Evolutionary conservation across 2,113 vertebrate species (phyloP).

Genomic region (Orthonyx spaldingii): DNA sequence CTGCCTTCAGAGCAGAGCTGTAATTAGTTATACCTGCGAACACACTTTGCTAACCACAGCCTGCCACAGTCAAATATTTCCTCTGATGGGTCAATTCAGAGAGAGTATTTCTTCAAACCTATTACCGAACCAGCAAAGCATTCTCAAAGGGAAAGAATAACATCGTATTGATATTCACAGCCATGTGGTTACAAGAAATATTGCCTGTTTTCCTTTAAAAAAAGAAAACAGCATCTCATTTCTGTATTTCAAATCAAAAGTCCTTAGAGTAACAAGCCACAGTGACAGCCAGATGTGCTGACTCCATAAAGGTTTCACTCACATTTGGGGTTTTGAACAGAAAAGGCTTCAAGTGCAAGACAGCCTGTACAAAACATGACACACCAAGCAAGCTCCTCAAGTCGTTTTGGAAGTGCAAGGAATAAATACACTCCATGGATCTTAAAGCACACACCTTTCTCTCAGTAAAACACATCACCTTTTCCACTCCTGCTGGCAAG

Average conservation of each 20-base stretch:
- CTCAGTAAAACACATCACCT: background rate
- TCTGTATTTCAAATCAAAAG: background rate
- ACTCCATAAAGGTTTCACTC: background rate
- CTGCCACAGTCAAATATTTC: background rate
- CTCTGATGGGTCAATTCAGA: background rate
- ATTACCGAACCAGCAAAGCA: background rate
- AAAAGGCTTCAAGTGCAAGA: background rate
- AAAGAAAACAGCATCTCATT: background rate
- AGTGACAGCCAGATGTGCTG: background rate
- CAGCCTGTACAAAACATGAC: background rate
- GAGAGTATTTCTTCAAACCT: background rate
- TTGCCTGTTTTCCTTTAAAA: accelerated
- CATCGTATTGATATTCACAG: background rate
- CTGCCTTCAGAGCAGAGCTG: background rate
- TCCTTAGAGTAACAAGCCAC: background rate
- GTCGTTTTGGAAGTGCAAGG: background rate
- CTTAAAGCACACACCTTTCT: background rate
- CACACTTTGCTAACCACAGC: background rate
- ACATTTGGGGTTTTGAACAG: background rate
- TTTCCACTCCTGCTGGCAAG: background rate
- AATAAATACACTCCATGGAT: background rate
- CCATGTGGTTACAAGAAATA: background rate
- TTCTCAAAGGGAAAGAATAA: background rate
- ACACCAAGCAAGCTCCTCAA: background rate
- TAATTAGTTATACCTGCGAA: background rate